A percentile compares a stretch with the other conserved stretches of the same genome.
These are phyloP conservation scores for Ctenodactylus gundi DNA, from an alignment of 2,113 vertebrate species.

Conservation along the genomic window DNA sequence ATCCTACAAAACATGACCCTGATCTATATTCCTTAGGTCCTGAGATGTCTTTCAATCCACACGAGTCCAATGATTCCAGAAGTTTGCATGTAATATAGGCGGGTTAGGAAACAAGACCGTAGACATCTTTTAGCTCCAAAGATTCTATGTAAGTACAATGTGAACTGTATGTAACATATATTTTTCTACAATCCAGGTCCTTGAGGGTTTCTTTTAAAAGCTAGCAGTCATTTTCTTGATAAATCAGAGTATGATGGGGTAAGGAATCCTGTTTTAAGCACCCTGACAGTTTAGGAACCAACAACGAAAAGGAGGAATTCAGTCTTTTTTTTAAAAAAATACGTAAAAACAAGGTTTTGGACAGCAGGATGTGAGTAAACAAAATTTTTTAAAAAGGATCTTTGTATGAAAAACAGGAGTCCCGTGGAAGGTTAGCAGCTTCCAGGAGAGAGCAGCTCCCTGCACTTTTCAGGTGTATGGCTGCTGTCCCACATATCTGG, in stretches of 20 bases:
- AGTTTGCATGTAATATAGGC: not conserved
- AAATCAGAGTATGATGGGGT: not conserved
- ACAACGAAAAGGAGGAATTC: not conserved
- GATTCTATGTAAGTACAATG: not conserved
- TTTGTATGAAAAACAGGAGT: not conserved
- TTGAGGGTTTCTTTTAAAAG: not conserved
- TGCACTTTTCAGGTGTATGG: fast-evolving
- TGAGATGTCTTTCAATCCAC: not conserved
- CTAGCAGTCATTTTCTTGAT: not conserved
- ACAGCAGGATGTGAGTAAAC: not conserved
- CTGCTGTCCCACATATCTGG: not conserved
- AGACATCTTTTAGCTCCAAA: not conserved
- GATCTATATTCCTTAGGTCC: not conserved
- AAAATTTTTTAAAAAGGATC: too few species aligned
- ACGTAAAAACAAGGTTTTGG: not conserved
- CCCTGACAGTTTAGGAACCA: not conserved
- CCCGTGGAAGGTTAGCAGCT: not conserved
- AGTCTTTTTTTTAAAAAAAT: too few species aligned
- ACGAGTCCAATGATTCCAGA: not conserved
- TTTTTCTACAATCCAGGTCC: fast-evolving
- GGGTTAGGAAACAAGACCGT: not conserved
- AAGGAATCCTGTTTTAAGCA: not conserved
- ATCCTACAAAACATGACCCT: not conserved
- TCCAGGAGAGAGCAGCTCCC: not conserved
- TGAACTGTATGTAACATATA: fast-evolving